Conservation (phyloP, 2,888 invertebrate genomes). For the Acrocyrtus sp. region DNA sequence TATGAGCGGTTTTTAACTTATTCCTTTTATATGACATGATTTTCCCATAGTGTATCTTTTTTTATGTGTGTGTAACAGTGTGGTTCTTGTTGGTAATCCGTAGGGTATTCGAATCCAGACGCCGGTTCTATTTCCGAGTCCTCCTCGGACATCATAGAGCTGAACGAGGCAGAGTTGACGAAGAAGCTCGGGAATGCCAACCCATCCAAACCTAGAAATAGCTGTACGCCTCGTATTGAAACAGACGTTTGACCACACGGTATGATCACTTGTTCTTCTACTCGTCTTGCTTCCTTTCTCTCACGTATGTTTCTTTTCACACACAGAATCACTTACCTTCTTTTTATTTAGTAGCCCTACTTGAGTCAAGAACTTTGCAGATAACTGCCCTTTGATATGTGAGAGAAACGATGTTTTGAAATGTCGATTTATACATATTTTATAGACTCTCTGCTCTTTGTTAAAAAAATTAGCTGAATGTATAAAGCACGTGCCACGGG, state of each 20-base stretch:
- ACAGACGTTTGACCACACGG: constrained; percentile 64
- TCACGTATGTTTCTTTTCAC: constrained; percentile 39
- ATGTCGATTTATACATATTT: constrained; percentile 14
- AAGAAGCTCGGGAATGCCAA: constrained; percentile 64
- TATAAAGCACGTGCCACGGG: no score
- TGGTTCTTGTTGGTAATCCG: constrained; percentile 31
- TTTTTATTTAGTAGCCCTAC: neutral
- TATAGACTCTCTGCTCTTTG: neutral
- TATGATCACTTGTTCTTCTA: constrained; percentile 54
- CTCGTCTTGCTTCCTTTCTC: constrained; percentile 41
- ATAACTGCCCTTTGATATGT: neutral
- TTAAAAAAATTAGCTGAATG: no score
- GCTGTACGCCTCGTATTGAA: constrained; percentile 64
- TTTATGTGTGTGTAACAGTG: neutral
- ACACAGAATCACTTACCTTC: constrained; percentile 1
- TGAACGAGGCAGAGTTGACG: constrained; percentile 63
- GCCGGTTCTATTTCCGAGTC: constrained; percentile 64
- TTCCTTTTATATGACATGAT: no score
- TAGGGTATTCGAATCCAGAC: constrained; percentile 64
- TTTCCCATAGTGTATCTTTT: no score
- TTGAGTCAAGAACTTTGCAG: no score
- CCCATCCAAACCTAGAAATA: constrained; percentile 63
- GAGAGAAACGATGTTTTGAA: no score
- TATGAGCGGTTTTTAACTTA: no score
- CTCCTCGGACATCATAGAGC: constrained; percentile 64